Conservation (phyloP, 2,888 invertebrate genomes). For the Trissolcus brochymenae region DNA sequence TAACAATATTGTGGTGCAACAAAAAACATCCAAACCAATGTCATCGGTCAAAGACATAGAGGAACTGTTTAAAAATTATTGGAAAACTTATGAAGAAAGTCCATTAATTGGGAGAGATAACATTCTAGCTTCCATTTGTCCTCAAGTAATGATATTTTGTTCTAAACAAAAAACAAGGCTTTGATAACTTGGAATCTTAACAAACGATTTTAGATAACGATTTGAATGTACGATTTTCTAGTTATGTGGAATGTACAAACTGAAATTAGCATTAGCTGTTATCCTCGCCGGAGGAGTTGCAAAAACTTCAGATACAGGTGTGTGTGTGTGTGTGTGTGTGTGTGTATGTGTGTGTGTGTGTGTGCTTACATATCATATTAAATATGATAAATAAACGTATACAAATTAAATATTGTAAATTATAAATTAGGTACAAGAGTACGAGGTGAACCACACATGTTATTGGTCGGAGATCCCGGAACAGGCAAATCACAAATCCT, state of each 20-base stretch:
- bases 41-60: conserved; percentile 78
- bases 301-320: conserved; percentile 75
- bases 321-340: no score
- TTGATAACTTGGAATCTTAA: no score
- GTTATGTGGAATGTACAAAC: conserved; percentile 91
- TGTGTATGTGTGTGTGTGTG: no score
- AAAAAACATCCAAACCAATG: conserved; percentile 67
- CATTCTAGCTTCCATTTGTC: conserved; percentile 88
- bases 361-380: no score
- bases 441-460: conserved; percentile 89
- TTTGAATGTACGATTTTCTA: conserved; percentile 65
- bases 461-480: conserved; percentile 92
- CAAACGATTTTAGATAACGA: neutral
- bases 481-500: conserved; percentile 93
- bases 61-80: conserved; percentile 84
- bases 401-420: no score
- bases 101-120: conserved; percentile 86
- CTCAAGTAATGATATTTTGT: conserved; percentile 80
- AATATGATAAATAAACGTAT: no score
- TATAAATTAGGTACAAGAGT: conserved; percentile 77
- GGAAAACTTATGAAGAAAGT: conserved; percentile 81
- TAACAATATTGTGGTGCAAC: conserved; percentile 68
- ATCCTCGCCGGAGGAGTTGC: conserved; percentile 80
- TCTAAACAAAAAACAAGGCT: no score
- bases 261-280: conserved; percentile 90